Evolutionary conservation across 2,797 vertebrate genomes (phyloP).

Genomic region (Miichthys miiuy): DNA sequence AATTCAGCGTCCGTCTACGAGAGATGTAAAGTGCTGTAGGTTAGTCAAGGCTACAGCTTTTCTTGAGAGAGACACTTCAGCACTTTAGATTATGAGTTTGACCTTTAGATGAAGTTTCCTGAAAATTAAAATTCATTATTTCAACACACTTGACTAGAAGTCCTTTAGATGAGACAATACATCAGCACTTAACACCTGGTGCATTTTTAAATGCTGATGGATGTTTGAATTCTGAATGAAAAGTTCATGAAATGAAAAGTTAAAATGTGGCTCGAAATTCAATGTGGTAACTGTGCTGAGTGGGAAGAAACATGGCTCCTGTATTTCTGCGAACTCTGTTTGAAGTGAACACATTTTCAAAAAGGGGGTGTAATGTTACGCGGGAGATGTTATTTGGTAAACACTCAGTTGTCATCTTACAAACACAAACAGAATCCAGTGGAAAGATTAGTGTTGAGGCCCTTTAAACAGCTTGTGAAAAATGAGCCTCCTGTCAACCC

Average conservation of each 20-base stretch:
- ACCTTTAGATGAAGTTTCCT: constrained; percentile 14
- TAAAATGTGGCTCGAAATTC: constrained; percentile 16
- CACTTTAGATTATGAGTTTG: constrained; percentile 10
- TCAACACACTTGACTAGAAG: constrained; percentile 3
- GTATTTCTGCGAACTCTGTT: constrained; percentile 51
- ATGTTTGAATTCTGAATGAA: neutral
- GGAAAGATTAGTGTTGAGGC: constrained; percentile 69
- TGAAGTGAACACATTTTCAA: constrained; percentile 58
- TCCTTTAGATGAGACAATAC: constrained; percentile 11
- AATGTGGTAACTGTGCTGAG: neutral
- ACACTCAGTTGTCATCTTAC: constrained; percentile 72
- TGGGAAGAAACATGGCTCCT: constrained; percentile 40
- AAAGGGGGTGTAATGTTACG: constrained; percentile 54
- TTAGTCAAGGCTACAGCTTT: neutral
- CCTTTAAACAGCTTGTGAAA: constrained; percentile 78
- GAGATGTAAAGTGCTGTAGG: neutral
- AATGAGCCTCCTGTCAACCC: constrained; percentile 74
- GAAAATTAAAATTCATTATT: constrained; percentile 17
- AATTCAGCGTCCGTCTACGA: neutral
- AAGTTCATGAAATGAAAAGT: neutral
- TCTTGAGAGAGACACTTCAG: neutral
- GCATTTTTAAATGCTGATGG: constrained; percentile 14
- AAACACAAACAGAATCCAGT: constrained; percentile 77
- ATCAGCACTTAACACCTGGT: neutral
- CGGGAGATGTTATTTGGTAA: constrained; percentile 74